A percentile compares a stretch with the other conserved stretches of the same genome.
These are phyloP conservation scores for Euplagia quadripunctaria DNA, from an alignment of 2,888 invertebrate genomes.

Conservation along the genomic window DNA sequence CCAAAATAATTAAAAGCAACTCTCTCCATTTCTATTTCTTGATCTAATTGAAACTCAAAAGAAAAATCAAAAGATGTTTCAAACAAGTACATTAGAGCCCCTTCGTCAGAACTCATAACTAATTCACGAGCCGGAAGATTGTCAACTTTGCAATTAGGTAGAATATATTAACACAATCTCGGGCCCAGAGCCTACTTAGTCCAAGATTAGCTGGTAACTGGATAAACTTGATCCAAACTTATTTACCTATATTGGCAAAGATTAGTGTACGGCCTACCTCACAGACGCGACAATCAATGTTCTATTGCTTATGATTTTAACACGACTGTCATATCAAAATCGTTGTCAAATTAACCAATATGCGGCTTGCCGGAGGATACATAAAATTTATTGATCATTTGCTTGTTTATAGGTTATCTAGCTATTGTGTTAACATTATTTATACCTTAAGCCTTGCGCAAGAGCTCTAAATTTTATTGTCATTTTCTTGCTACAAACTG, in stretches of 20 bases:
- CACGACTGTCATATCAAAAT: too few relatives aligned
- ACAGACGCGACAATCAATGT: constrained; percentile 5
- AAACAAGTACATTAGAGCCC: constrained; percentile 26
- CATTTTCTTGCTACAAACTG: too few relatives aligned
- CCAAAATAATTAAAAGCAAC: neutral
- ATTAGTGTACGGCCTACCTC: constrained; percentile 14
- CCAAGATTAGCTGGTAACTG: constrained; percentile 34
- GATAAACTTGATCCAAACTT: constrained; percentile 31
- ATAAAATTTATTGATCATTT: too few relatives aligned
- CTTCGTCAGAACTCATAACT: constrained; percentile 25
- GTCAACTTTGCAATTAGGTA: constrained; percentile 66
- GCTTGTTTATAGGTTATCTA: too few relatives aligned
- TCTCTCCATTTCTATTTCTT: constrained; percentile 1
- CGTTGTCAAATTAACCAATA: too few relatives aligned
- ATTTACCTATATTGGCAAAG: constrained; percentile 24
- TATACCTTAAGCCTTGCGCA: too few relatives aligned
- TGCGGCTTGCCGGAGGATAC: too few relatives aligned
- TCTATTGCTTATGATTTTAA: neutral
- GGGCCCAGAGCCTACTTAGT: constrained; percentile 20
- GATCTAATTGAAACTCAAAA: constrained; percentile 7
- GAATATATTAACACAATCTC: constrained; percentile 48
- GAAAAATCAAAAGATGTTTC: constrained; percentile 19
- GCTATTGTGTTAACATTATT: too few relatives aligned
- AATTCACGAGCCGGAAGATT: constrained; percentile 49
- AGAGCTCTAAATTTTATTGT: too few relatives aligned